Evolutionary conservation across 2,797 vertebrate genomes (phyloP).

Genomic region (Tokudaia muenninki): DNA sequence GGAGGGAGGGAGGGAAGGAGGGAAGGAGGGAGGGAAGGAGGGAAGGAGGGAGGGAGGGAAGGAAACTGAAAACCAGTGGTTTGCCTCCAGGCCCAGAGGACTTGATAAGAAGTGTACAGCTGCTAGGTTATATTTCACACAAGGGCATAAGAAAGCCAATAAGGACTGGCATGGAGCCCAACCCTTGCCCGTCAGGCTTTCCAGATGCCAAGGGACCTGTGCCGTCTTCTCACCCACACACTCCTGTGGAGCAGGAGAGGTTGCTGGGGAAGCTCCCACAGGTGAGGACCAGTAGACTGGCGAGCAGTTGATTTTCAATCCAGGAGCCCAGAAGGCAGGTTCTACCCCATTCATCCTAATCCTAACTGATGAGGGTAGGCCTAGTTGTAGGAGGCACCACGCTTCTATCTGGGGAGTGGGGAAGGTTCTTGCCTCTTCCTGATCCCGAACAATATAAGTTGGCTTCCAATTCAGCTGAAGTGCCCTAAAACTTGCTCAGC

Average conservation of each 20-base stretch:
- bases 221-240: neutral
- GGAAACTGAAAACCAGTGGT: neutral
- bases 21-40: fast-evolving
- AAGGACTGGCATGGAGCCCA: neutral
- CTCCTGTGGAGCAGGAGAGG: neutral
- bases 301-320: neutral
- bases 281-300: neutral
- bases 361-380: neutral
- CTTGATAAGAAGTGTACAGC: neutral
- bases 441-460: neutral
- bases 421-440: neutral
- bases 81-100: neutral
- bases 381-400: neutral
- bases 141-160: neutral
- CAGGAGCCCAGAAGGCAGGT: neutral
- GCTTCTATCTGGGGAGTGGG: neutral
- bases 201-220: neutral
- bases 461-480: neutral
- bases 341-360: neutral
- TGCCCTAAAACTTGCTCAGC: neutral
- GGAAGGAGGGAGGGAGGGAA: too few species aligned
- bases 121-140: neutral
- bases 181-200: neutral
- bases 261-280: neutral
- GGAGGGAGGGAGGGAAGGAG: fast-evolving